Conservation (phyloP, 2,888 invertebrate species). For the Erebia epiphron region DNA sequence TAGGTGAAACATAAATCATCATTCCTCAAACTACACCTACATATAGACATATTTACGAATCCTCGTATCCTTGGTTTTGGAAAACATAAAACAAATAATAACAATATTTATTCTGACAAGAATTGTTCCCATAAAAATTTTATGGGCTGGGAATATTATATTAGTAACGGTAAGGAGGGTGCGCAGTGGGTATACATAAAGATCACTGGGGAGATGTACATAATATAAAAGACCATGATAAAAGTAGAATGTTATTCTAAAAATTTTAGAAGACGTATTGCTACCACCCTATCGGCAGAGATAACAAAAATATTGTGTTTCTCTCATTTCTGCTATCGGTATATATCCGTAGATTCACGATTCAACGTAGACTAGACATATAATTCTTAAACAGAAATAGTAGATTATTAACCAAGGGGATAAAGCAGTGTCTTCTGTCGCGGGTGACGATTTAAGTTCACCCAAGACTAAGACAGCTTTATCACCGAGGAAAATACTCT, state of each 20-base stretch:
- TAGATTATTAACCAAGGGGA: too few species aligned
- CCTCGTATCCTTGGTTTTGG: not conserved
- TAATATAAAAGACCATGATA: too few species aligned
- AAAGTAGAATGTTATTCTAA: not conserved
- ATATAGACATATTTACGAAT: not conserved
- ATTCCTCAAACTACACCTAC: not conserved
- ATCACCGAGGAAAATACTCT: too few species aligned
- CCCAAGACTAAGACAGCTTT: too few species aligned
- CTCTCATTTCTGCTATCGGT: too few species aligned
- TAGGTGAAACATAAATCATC: not conserved
- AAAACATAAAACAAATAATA: slow-evolving; percentile 9
- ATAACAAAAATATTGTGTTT: too few species aligned
- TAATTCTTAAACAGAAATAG: too few species aligned
- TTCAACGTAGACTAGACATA: too few species aligned
- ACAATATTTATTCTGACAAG: not conserved
- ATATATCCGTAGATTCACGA: too few species aligned
- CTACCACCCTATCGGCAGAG: not conserved
- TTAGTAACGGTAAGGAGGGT: not conserved
- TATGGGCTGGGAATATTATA: slow-evolving; percentile 4
- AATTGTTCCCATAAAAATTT: slow-evolving; percentile 6
- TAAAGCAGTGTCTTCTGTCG: too few species aligned
- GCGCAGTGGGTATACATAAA: not conserved
- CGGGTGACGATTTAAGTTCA: too few species aligned
- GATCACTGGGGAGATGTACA: too few species aligned
- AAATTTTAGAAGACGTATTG: not conserved